Percentiles rank a stretch among this genome's conserved stretches.
Evolutionary conservation across 2,113 vertebrate genomes (phyloP).

Genomic region (Melanerpes aurifrons): DNA sequence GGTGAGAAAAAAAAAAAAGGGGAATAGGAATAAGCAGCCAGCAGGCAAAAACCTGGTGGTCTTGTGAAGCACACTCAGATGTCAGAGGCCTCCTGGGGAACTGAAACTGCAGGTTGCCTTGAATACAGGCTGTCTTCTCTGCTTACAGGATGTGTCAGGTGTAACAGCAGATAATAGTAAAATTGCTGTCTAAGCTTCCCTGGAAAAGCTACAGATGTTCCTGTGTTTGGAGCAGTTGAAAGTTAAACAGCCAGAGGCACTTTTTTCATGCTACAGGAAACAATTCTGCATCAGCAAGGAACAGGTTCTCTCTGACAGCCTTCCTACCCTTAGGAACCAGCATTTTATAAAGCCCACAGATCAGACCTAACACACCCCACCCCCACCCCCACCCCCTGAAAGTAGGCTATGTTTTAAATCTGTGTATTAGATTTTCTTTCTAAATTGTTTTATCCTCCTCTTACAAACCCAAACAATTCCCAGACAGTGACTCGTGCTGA

Average conservation of each 20-base stretch:
- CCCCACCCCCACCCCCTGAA: background rate
- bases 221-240: background rate
- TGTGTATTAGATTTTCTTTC: constrained; percentile 66
- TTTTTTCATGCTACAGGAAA: background rate
- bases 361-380: background rate
- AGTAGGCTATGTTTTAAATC: constrained; percentile 37
- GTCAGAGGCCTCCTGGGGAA: background rate
- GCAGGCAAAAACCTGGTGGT: background rate
- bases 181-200: background rate
- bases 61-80: fast-evolving
- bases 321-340: background rate
- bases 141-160: background rate
- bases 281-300: background rate
- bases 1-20: background rate
- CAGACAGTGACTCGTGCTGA: constrained; percentile 76
- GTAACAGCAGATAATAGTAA: background rate
- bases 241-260: background rate
- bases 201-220: background rate
- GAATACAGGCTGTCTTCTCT: background rate
- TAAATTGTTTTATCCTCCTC: constrained; percentile 70
- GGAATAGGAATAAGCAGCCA: background rate
- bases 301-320: background rate
- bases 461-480: constrained; percentile 73
- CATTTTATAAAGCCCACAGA: background rate
- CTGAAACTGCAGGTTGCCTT: background rate